Base-by-base conservation (phyloP, 2,113 vertebrate species). In the Picathartes gymnocephalus region DNA sequence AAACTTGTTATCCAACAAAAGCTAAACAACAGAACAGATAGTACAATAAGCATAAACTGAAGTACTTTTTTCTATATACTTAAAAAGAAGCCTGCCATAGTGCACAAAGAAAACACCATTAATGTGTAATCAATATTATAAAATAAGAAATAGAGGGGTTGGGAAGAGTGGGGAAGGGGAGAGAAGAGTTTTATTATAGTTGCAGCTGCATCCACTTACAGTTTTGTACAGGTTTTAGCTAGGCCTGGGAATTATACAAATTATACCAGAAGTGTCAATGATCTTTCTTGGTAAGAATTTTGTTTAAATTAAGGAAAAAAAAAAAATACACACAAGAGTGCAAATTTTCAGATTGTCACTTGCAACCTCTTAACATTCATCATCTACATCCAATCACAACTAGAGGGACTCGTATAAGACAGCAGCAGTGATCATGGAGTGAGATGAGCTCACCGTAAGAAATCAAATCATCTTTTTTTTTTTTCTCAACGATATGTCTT, bases 301-400 rank as follows among this genome's bases (percentile, higher is more conserved):
- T 89, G 82, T 80, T 97, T 97, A 98, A 97, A 96, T 90, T 97
- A 98, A 97, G 81, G 84, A 96, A 98, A 97, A 96, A 96, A 97
- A 98, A 97, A 93, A 97, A 97, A 97, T 96, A 98, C 97, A 98
- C 97, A 97, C 94, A 97, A 96, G 98, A 98, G 98, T 98, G 98
- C 98, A 98, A 98, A 98, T 96, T 98, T 98, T 98, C 97, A 97
- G 98, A 98, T 98, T 98, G 98, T 98, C 98, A 98, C 98, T 98
- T 98, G 98, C 98, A 98, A 98, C 97, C 98, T 98, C 97, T 97
- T 97, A 97, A 98, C 98, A 98, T 98, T 98, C 97, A 98, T 97
- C 98, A 98, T 96, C 95, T 96, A 96, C 93, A 95, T 98, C 98
- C 98, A 98, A 92, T 95, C 92, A 97, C 97, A 97, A 97, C 97